Evolutionary conservation across 1,140 invertebrate genomes (phyloP).

Genomic region (Tribolium castaneum): DNA sequence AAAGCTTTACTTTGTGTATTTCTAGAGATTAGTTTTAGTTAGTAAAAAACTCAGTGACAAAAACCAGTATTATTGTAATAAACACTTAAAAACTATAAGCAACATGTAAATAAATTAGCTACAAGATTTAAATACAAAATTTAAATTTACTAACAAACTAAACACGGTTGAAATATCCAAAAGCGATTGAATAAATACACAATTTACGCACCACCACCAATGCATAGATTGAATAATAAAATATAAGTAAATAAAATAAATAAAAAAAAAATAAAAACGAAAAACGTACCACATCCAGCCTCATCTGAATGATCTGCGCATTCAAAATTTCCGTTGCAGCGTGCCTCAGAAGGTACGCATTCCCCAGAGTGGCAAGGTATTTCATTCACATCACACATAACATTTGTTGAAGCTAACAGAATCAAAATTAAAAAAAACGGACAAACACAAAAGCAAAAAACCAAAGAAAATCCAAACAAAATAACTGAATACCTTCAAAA

Average conservation of each 20-base stretch:
- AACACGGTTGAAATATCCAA: no score
- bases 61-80: no score
- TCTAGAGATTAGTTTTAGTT: no score
- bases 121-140: no score
- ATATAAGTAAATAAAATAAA: conserved; percentile 31
- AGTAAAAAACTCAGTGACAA: no score
- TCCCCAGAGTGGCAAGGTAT: conserved; percentile 61
- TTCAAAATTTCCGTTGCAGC: conserved; percentile 60
- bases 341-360: conserved; percentile 63
- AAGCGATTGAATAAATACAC: no score
- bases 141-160: no score
- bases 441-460: conserved; percentile 47
- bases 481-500: conserved; percentile 63
- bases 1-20: no score
- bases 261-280: conserved; percentile 48
- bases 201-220: not conserved
- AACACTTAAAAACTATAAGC: no score
- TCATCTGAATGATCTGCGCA: conserved; percentile 65
- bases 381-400: conserved; percentile 31
- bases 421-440: conserved; percentile 45
- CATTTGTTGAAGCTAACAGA: conserved; percentile 6
- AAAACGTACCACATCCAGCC: conserved; percentile 58
- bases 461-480: conserved; percentile 44
- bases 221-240: no score
- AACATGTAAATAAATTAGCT: no score